Evolutionary conservation across 2,113 vertebrate species (phyloP).

Genomic region (Gasterosteus aculeatus): DNA sequence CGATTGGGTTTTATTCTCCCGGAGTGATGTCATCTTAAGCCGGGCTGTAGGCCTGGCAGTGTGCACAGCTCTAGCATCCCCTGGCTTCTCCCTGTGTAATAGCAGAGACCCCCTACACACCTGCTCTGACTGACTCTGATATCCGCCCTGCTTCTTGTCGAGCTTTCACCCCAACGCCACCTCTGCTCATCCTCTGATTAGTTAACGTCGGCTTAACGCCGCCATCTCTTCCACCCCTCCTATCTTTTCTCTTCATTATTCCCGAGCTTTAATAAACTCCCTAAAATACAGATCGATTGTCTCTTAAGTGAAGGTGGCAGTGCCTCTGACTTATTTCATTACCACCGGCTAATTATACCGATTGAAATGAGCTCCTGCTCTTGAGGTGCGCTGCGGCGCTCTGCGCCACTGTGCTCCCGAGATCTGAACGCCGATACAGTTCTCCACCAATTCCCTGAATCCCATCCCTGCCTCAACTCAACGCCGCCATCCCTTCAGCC

Average conservation of each 20-base stretch:
- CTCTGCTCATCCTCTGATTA: conserved; percentile 70
- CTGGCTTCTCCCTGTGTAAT: conserved; percentile 59
- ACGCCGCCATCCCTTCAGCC: conserved; percentile 46
- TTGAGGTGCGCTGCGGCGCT: conserved; percentile 76
- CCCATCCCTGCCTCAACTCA: conserved; percentile 48
- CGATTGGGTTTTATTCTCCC: conserved; percentile 44
- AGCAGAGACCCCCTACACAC: conserved; percentile 40
- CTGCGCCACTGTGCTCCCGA: conserved; percentile 50
- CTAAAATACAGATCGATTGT: conserved; percentile 83
- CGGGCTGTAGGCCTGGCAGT: conserved; percentile 21
- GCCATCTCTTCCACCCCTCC: conserved; percentile 49
- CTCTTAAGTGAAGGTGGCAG: conserved; percentile 84
- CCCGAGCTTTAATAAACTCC: conserved; percentile 84
- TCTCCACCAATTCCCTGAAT: conserved; percentile 62
- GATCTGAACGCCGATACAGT: conserved; percentile 69
- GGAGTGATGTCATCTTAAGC: conserved; percentile 52
- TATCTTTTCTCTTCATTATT: conserved; percentile 73
- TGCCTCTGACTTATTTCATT: conserved; percentile 85
- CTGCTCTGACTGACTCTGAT: conserved; percentile 53
- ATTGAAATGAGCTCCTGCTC: conserved; percentile 84
- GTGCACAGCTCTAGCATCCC: conserved; percentile 57
- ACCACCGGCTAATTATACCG: conserved; percentile 84
- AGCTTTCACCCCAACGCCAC: conserved; percentile 38
- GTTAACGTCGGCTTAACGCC: conserved; percentile 68
- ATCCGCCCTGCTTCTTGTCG: conserved; percentile 53